Conservation (phyloP, 1,140 invertebrate genomes). For the Bathynomus jamesi region DNA sequence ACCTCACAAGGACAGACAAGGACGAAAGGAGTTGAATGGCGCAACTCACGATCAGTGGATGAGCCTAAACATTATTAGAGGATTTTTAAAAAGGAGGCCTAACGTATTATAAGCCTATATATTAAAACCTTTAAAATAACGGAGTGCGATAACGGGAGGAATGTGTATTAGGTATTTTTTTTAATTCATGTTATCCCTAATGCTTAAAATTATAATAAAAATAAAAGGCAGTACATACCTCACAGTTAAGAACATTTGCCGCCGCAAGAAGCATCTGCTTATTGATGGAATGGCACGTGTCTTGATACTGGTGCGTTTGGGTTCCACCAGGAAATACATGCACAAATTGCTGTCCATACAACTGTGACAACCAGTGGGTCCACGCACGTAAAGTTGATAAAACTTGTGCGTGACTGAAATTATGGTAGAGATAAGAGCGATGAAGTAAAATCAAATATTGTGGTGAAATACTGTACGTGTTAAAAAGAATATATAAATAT, state of each 20-base stretch:
- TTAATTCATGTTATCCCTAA: too few species aligned
- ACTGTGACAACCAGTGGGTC: constrained; percentile 52
- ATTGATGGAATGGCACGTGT: constrained; percentile 46
- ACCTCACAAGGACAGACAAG: constrained; percentile 30
- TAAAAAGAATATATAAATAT: too few species aligned
- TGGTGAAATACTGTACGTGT: too few species aligned
- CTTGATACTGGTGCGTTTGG: constrained; percentile 43
- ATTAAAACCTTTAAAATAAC: too few species aligned
- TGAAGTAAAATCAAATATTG: too few species aligned
- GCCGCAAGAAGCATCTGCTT: constrained; percentile 42
- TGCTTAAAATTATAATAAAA: too few species aligned
- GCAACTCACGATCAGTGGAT: constrained; percentile 27
- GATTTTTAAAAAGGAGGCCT: background rate
- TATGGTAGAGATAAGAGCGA: too few species aligned
- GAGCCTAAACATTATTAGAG: constrained; percentile 15
- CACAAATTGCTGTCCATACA: constrained; percentile 36
- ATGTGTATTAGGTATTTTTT: too few species aligned
- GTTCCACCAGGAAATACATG: constrained; percentile 26
- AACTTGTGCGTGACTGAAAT: constrained; percentile 59
- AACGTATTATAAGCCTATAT: too few species aligned
- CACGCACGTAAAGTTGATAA: constrained; percentile 59
- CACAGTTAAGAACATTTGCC: constrained; percentile 27
- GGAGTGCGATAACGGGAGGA: too few species aligned
- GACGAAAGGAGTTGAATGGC: constrained; percentile 32
- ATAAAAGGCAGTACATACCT: too few species aligned